A percentile compares a stretch with the other conserved stretches of the same genome.
Evolutionary conservation across 2,888 invertebrate genomes (phyloP).

Genomic region (Colostygia pectinataria): DNA sequence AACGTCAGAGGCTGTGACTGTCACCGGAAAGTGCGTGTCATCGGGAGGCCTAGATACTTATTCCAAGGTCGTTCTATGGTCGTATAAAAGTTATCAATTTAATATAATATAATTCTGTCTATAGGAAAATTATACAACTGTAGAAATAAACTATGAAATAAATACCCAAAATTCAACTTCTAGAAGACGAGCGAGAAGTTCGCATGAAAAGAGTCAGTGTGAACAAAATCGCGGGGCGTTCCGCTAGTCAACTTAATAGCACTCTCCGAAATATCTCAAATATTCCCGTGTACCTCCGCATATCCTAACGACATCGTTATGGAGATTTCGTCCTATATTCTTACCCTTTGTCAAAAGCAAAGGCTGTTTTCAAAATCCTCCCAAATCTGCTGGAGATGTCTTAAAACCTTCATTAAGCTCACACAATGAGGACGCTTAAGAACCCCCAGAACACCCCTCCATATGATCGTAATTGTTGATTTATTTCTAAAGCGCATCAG

Average conservation of each 20-base stretch:
- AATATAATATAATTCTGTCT: slow-evolving; percentile 5
- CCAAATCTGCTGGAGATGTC: slow-evolving; percentile 28
- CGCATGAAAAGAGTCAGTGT: too few species aligned
- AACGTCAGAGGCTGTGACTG: slow-evolving; percentile 35
- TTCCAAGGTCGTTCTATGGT: slow-evolving; percentile 41
- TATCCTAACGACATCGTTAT: slow-evolving; percentile 52
- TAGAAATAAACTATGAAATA: slow-evolving; percentile 3
- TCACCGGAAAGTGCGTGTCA: slow-evolving; percentile 45
- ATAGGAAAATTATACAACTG: slow-evolving; percentile 4
- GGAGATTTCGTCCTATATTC: slow-evolving; percentile 49
- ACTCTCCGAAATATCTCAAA: slow-evolving; percentile 19
- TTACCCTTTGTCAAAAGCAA: slow-evolving; percentile 41
- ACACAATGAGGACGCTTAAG: slow-evolving; percentile 26
- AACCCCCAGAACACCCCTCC: too few species aligned
- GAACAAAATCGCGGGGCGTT: too few species aligned
- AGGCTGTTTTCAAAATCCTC: slow-evolving; percentile 40
- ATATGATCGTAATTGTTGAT: too few species aligned
- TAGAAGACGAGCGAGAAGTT: too few species aligned
- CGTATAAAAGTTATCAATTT: slow-evolving; percentile 2
- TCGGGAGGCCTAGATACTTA: slow-evolving; percentile 37
- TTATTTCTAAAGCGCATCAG: too few species aligned
- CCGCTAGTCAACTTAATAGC: slow-evolving; percentile 16
- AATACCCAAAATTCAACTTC: too few species aligned
- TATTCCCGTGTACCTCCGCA: slow-evolving; percentile 27
- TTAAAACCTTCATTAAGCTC: slow-evolving; percentile 32